Evolutionary conservation across 2,113 vertebrate species (phyloP).

Genomic region (Galeopterus variegatus): DNA sequence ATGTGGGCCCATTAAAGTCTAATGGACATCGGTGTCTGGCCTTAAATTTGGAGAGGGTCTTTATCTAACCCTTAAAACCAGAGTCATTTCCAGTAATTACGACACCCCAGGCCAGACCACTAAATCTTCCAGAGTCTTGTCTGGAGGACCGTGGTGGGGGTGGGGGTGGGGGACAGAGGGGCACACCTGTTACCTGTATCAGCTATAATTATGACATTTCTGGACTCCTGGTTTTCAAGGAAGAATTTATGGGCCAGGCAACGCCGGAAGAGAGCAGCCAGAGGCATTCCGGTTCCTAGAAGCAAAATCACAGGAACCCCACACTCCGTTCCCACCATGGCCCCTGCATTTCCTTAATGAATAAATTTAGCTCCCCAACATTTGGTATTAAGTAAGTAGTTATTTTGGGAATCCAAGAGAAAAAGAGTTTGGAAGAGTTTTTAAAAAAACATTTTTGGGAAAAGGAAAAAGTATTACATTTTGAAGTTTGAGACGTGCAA

Average conservation of each 20-base stretch:
- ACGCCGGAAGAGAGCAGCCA: background rate
- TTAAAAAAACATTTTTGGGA: background rate
- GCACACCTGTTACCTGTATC: conserved; percentile 83
- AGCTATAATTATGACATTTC: conserved; percentile 70
- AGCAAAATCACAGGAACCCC: background rate
- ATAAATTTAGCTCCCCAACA: conserved; percentile 62
- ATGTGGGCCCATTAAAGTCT: conserved; percentile 85
- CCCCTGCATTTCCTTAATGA: conserved; percentile 53
- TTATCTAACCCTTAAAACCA: conserved; percentile 85
- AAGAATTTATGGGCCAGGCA: conserved; percentile 49
- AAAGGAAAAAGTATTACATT: conserved; percentile 48
- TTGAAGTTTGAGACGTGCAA: background rate
- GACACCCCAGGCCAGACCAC: conserved; percentile 69
- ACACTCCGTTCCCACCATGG: background rate
- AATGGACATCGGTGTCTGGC: conserved; percentile 85
- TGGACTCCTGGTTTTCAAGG: conserved; percentile 76
- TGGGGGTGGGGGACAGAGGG: background rate
- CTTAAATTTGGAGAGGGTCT: conserved; percentile 86
- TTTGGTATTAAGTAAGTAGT: conserved; percentile 77
- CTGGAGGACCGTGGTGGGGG: background rate
- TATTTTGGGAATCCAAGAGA: conserved; percentile 76
- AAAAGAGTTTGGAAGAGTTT: conserved; percentile 65
- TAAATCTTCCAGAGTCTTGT: conserved; percentile 67
- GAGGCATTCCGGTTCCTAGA: background rate
- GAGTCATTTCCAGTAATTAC: conserved; percentile 85